These are phyloP conservation scores for Oreortyx pictus DNA, from an alignment of 2,797 vertebrate genomes.

Conservation along the genomic window DNA sequence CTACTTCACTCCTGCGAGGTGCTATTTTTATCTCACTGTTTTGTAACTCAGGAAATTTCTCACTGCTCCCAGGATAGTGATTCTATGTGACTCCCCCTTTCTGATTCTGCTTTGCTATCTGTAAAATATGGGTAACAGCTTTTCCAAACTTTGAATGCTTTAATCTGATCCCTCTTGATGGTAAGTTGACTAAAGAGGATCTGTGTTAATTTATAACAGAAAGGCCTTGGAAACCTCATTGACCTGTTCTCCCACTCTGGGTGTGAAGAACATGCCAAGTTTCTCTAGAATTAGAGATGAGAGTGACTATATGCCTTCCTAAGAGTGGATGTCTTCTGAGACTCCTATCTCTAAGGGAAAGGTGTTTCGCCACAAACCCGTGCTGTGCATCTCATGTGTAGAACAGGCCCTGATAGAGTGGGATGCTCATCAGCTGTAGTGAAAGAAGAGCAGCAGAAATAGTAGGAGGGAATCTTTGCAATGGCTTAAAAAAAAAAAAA, in stretches of 20 bases:
- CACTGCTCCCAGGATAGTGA: neutral
- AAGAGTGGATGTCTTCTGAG: neutral
- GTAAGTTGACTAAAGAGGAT: neutral
- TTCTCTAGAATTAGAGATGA: neutral
- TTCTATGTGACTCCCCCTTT: neutral
- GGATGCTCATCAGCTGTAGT: constrained; percentile 28
- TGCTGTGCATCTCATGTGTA: neutral
- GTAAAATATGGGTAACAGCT: neutral
- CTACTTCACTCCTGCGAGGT: neutral
- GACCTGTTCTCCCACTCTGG: neutral
- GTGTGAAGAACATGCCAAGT: neutral
- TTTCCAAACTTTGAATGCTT: neutral
- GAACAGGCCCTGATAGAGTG: constrained; percentile 15
- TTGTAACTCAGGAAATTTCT: neutral
- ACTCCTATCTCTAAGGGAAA: neutral
- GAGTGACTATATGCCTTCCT: neutral
- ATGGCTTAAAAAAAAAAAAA: constrained; percentile 56
- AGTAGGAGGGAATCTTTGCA: constrained; percentile 63
- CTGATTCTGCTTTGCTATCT: neutral
- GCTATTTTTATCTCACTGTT: neutral
- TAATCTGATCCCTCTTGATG: neutral
- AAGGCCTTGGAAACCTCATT: neutral
- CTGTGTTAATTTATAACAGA: neutral
- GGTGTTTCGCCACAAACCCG: neutral
- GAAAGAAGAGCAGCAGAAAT: constrained; percentile 58